Percentiles rank a stretch among this genome's conserved stretches.
Conservation (phyloP, 1,140 invertebrate genomes). For the Apis mellifera region DNA sequence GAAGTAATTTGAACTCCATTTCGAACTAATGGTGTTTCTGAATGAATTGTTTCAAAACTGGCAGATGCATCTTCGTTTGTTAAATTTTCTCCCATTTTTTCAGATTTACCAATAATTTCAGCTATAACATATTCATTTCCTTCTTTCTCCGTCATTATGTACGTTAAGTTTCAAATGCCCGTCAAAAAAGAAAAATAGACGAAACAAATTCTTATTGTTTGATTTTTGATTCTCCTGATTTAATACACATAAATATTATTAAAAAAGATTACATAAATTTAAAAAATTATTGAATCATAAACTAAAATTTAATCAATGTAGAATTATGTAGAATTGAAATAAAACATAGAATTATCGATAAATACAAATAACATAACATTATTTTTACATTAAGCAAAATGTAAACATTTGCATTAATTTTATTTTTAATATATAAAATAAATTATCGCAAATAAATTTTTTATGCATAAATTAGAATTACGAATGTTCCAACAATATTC, state of each 20-base stretch:
- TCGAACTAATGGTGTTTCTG: constrained; percentile 33
- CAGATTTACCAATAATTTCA: constrained; percentile 28
- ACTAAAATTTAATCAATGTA: not conserved
- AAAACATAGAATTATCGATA: not conserved
- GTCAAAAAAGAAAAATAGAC: not conserved
- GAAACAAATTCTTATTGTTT: too few relatives aligned
- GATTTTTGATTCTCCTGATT: too few relatives aligned
- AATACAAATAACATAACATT: not conserved
- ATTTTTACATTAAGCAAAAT: not conserved
- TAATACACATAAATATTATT: too few relatives aligned
- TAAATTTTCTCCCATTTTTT: constrained; percentile 54
- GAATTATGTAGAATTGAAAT: not conserved
- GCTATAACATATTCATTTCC: not conserved
- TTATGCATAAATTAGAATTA: not conserved
- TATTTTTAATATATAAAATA: not conserved
- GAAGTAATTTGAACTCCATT: constrained; percentile 46
- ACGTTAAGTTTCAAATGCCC: not conserved
- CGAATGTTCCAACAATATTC: too few relatives aligned
- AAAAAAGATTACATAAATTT: too few relatives aligned
- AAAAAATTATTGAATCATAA: too few relatives aligned
- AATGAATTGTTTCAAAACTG: constrained; percentile 54
- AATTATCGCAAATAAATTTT: not conserved
- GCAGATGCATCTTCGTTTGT: constrained; percentile 60
- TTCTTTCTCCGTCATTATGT: constrained; percentile 29
- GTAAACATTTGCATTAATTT: not conserved